Percentiles rank a stretch among this genome's conserved stretches.
phyloP scores from a whole-genome alignment of 1,140 invertebrate species.

The Drosophila melanica region DNA sequence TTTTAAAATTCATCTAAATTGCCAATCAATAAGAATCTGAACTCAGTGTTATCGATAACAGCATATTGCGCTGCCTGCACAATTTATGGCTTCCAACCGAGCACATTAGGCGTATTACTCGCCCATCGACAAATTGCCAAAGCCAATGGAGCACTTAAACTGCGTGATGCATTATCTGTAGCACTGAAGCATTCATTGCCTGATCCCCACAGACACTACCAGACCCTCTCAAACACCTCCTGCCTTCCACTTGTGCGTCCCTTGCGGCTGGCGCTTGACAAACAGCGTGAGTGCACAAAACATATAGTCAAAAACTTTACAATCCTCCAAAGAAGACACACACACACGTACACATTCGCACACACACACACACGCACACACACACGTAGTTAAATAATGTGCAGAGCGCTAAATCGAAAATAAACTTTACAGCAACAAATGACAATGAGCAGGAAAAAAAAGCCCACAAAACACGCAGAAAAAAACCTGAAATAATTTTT shows the following conservation, averaged over 20 bases:
- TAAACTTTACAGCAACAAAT: constrained; percentile 46
- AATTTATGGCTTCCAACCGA: constrained; percentile 19
- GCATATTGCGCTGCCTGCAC: background rate
- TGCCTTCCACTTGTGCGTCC: no score
- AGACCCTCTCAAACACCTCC: no score
- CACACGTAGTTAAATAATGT: constrained; percentile 35
- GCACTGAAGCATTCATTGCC: constrained; percentile 4
- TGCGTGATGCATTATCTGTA: constrained; percentile 26
- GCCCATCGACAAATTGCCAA: constrained; percentile 33
- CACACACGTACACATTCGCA: background rate
- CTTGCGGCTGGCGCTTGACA: constrained; percentile 3
- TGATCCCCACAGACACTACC: background rate
- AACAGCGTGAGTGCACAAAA: background rate
- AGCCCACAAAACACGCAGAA: background rate
- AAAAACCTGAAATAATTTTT: constrained; percentile 53
- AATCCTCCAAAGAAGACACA: background rate
- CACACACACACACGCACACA: background rate
- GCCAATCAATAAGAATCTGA: no score
- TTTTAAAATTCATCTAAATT: no score
- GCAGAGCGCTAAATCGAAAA: constrained; percentile 60
- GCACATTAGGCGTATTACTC: constrained; percentile 1
- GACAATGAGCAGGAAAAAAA: constrained; percentile 22
- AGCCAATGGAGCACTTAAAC: constrained; percentile 23
- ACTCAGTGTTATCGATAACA: background rate
- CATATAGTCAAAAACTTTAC: background rate